phyloP scores from a whole-genome alignment of 2,888 invertebrate species.

The Lapara coniferarum region DNA sequence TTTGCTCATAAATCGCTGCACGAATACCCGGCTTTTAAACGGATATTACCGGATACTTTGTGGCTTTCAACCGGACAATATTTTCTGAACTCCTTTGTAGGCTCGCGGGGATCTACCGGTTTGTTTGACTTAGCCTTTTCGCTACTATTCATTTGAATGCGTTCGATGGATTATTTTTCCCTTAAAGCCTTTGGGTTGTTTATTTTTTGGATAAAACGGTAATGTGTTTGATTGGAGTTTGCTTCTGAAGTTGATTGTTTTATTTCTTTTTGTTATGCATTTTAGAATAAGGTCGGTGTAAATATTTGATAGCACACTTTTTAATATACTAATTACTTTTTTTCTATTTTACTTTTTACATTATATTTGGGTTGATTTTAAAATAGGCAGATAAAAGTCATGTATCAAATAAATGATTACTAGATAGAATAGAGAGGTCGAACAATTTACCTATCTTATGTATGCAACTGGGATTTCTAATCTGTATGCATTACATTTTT shows the following conservation, averaged over 20 bases:
- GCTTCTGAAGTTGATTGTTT: background rate
- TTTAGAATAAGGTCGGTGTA: too few species aligned
- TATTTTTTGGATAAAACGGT: background rate
- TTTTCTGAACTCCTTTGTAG: constrained; percentile 43
- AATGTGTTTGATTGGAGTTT: constrained; percentile 5
- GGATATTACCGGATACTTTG: constrained; percentile 68
- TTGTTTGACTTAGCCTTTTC: constrained; percentile 30
- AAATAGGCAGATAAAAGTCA: too few species aligned
- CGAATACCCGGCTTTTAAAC: constrained; percentile 50
- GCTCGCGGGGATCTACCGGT: constrained; percentile 22
- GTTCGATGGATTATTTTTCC: constrained; percentile 7
- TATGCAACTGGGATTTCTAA: too few species aligned
- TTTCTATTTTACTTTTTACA: too few species aligned
- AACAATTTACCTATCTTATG: too few species aligned
- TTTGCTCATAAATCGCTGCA: constrained; percentile 44
- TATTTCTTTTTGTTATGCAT: background rate
- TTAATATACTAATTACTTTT: too few species aligned
- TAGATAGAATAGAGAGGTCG: too few species aligned
- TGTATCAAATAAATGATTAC: too few species aligned
- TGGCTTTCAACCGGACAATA: constrained; percentile 68
- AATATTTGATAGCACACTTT: too few species aligned
- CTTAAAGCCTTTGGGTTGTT: background rate
- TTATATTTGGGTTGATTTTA: too few species aligned
- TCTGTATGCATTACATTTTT: too few species aligned
- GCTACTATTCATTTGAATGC: constrained; percentile 22